phyloP scores from a whole-genome alignment of 2,888 invertebrate species.

The Acrocyrtus sp. region DNA sequence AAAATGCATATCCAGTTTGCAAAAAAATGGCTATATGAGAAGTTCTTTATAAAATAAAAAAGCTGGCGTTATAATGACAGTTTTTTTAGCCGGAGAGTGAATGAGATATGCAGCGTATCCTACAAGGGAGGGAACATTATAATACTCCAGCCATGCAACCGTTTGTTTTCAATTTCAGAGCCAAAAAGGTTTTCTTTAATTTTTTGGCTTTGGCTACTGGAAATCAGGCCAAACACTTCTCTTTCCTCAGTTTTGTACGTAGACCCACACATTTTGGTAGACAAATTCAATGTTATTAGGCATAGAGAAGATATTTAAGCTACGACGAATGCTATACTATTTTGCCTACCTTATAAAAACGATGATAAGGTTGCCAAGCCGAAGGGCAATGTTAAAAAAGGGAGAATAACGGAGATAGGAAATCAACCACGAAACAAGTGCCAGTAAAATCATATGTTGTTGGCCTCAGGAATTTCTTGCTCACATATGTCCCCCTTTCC shows the following conservation, averaged over 20 bases:
- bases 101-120: constrained; percentile 42
- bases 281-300: constrained; percentile 25
- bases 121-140: background rate
- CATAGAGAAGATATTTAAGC: constrained; percentile 13
- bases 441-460: constrained; percentile 57
- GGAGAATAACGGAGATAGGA: constrained; percentile 52
- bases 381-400: constrained; percentile 55
- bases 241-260: constrained; percentile 3
- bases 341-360: constrained; percentile 49
- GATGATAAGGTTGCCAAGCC: constrained; percentile 56
- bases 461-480: constrained; percentile 50
- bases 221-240: constrained; percentile 57
- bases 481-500: constrained; percentile 50
- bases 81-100: constrained; percentile 15
- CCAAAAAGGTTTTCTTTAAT: constrained; percentile 56
- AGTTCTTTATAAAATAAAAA: no score
- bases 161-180: constrained; percentile 59
- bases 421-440: constrained; percentile 56
- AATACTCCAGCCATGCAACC: constrained; percentile 55
- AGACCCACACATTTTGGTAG: constrained; percentile 26
- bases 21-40: no score
- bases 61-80: constrained; percentile 25
- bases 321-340: constrained; percentile 32
- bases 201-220: constrained; percentile 57
- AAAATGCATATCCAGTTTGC: no score